These are phyloP conservation scores for Lasius fuliginosus DNA, from an alignment of 2,888 invertebrate species.

Conservation along the genomic window DNA sequence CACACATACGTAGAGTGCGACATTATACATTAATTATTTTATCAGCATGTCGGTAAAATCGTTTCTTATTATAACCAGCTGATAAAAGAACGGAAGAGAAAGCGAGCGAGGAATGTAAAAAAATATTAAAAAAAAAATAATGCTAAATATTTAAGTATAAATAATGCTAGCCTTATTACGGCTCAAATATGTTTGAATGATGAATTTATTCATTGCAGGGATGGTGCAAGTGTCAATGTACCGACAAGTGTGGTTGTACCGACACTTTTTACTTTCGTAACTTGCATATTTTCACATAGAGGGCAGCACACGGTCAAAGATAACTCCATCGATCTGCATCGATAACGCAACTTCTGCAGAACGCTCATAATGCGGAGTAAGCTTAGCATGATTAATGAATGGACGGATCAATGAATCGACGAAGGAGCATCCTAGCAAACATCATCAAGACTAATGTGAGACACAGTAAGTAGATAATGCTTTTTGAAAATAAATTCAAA, in stretches of 20 bases:
- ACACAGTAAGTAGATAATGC: not conserved
- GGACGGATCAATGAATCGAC: not conserved
- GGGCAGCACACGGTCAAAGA: not conserved
- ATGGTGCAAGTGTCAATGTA: not conserved
- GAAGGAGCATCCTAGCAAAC: not conserved
- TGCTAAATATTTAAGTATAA: too few relatives aligned
- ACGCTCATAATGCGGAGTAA: not conserved
- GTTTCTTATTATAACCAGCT: not conserved
- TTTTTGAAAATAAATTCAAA: not conserved
- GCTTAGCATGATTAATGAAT: constrained; percentile 1
- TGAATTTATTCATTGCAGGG: not conserved
- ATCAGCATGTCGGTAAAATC: not conserved
- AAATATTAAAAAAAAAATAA: too few relatives aligned
- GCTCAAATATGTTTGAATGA: not conserved
- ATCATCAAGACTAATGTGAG: not conserved
- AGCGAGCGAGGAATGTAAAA: not conserved
- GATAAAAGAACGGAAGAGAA: not conserved
- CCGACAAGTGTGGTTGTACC: not conserved
- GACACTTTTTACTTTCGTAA: not conserved
- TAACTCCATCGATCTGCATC: not conserved
- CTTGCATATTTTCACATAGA: not conserved
- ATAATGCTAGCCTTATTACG: not conserved
- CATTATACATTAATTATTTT: not conserved
- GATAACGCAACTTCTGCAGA: not conserved
- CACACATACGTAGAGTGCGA: not conserved